These are phyloP conservation scores for Acropora yongei DNA, from an alignment of 64 coral and sea anemone species.

Conservation along the genomic window DNA sequence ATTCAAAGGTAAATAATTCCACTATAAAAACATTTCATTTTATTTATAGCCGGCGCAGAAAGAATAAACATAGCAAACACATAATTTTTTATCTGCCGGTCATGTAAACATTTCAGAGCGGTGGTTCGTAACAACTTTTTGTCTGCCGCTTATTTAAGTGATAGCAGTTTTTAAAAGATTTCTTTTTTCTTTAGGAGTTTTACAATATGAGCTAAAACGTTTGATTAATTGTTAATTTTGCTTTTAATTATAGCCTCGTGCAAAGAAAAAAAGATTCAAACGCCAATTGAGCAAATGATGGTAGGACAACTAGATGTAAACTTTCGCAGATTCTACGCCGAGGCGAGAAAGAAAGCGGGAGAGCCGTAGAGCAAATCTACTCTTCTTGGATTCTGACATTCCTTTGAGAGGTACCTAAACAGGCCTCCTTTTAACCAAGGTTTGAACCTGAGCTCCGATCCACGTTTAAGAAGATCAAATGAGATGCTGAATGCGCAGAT, in stretches of 20 bases:
- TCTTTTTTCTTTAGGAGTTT: too few relatives aligned
- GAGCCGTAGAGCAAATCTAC: conserved; percentile 2
- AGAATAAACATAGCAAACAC: too few relatives aligned
- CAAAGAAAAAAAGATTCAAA: conserved; percentile 20
- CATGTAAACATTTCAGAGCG: too few relatives aligned
- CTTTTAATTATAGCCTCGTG: conserved; percentile 31
- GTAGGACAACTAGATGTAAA: conserved; percentile 38
- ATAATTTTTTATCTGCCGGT: too few relatives aligned
- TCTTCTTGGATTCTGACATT: neutral
- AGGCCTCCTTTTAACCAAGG: neutral
- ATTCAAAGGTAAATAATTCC: too few relatives aligned
- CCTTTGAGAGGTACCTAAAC: conserved; percentile 3
- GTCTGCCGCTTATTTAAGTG: too few relatives aligned
- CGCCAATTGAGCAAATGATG: conserved; percentile 15
- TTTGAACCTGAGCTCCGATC: neutral
- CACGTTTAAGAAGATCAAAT: neutral
- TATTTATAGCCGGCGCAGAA: too few relatives aligned
- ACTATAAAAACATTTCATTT: too few relatives aligned
- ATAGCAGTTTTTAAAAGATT: too few relatives aligned
- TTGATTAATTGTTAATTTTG: too few relatives aligned
- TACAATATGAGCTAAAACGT: too few relatives aligned
- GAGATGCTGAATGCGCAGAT: neutral
- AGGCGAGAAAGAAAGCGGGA: neutral
- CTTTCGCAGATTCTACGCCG: neutral
- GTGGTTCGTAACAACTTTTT: too few relatives aligned